Base-by-base conservation (phyloP, 2,888 invertebrate species). In the Coremacera marginata region DNA sequence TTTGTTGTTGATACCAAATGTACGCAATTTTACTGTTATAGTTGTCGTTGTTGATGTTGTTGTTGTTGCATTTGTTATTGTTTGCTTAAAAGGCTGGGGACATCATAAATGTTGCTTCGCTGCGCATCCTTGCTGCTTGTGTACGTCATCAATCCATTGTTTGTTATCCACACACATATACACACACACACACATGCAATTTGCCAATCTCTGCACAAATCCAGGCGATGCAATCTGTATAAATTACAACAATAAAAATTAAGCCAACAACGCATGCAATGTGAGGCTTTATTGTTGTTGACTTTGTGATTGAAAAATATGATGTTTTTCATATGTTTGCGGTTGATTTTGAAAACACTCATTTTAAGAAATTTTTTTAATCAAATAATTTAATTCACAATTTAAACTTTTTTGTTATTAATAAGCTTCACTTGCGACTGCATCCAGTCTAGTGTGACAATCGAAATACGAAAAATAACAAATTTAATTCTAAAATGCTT, bases 151-250 rank as follows among this genome's bases (percentile, higher is more conserved):
- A 5, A 27, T 60, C 25, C 60, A 60, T 60, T 60, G 27, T 60
- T 60, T 60, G 9, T 19, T 8, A 67, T 14, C 11, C 67, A 67
- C 37, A 37, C 37, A 44, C 51, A 60, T 5, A 25, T 9, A 55
- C 1, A 60, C 60, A 22, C 60, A 60, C 11, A 25, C 60, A 25
- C 60, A 25, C 65, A 11, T 7, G 5, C 44, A 51, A 22, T 67
- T 37, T 52, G n/a, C 31, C 57, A 71, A 71, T 57, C 57, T 71
- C 22, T 25, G 22, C 37, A 37, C 44, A 19, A 71, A 71, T 71
- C 71, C 71, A 44, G 60, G 60, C 60, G 57, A 31, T 71, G 31
- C 71, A 71, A 60, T 71, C 60, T 57, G 44, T 57, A 22, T 37
- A 22, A 19, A n/a, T 11, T 34, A 70, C 70, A 70, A 70, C 55